Conservation (phyloP, 2,888 invertebrate genomes). For the Lamellibrachia columna region DNA sequence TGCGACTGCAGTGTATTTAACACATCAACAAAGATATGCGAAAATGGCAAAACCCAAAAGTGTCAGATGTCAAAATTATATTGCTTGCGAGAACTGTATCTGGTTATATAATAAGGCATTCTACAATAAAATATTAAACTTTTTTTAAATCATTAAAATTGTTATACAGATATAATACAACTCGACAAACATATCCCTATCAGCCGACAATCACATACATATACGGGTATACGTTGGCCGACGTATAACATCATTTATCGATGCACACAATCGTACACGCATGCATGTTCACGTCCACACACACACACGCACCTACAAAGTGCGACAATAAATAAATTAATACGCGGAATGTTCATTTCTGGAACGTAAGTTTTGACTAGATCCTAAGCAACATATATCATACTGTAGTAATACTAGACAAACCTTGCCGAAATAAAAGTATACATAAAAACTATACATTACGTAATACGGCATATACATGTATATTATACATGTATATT, state of each 20-base stretch:
- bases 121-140: too few species aligned
- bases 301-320: background rate
- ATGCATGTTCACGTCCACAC: background rate
- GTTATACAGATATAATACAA: too few species aligned
- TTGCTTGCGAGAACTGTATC: too few species aligned
- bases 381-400: background rate
- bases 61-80: too few species aligned
- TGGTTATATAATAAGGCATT: too few species aligned
- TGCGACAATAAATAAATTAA: background rate
- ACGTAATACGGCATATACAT: background rate
- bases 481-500: too few species aligned
- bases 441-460: background rate
- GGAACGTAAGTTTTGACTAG: background rate
- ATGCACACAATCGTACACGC: background rate
- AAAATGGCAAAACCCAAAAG: background rate
- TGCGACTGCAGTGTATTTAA: background rate
- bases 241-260: background rate
- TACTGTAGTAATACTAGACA: background rate
- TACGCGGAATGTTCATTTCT: background rate
- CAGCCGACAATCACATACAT: too few species aligned
- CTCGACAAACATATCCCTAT: too few species aligned
- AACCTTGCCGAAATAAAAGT: background rate
- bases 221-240: too few species aligned
- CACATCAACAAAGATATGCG: background rate
- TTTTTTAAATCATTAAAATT: too few species aligned